Percentiles rank a stretch among this genome's conserved stretches.
Evolutionary conservation across 2,797 vertebrate genomes (phyloP).

Genomic region (Bovichtus diacanthus): DNA sequence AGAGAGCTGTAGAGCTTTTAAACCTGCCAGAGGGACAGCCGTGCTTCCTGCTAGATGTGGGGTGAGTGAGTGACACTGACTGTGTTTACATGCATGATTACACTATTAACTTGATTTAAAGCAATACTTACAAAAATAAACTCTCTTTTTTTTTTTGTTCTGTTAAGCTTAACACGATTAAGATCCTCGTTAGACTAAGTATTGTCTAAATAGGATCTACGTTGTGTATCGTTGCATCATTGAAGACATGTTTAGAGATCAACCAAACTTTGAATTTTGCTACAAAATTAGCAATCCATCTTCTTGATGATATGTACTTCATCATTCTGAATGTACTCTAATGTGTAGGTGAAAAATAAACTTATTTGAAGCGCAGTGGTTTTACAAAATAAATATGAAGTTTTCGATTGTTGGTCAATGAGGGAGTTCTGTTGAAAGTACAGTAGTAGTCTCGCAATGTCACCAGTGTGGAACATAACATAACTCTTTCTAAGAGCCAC

Average conservation of each 20-base stretch:
- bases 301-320: neutral
- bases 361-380: neutral
- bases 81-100: neutral
- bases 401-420: too few species aligned
- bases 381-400: neutral
- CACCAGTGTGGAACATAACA: neutral
- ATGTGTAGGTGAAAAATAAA: neutral
- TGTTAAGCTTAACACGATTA: neutral
- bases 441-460: neutral
- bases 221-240: neutral
- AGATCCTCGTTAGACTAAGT: neutral
- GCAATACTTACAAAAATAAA: too few species aligned
- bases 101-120: neutral
- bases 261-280: neutral
- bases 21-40: conserved; percentile 88
- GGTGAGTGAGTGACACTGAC: conserved; percentile 79
- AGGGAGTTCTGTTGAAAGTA: neutral
- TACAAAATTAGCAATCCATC: neutral
- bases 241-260: neutral
- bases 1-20: conserved; percentile 93
- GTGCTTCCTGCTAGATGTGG: conserved; percentile 92
- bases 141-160: too few species aligned
- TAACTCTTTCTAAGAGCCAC: neutral
- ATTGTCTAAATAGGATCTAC: neutral
- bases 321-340: neutral